phyloP scores from a whole-genome alignment of 2,888 invertebrate genomes.

The Latrodectus elegans region DNA sequence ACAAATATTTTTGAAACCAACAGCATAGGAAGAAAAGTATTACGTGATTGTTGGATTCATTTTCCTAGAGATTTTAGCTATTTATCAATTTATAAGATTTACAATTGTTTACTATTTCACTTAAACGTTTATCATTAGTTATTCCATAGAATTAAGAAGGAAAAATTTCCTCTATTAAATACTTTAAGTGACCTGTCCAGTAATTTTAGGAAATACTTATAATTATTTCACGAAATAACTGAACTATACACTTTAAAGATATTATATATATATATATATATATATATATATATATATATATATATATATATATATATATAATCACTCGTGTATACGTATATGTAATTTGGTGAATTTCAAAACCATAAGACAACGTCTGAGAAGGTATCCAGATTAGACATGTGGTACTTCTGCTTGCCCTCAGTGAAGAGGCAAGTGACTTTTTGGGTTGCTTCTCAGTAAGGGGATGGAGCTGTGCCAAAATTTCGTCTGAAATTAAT shows the following conservation, averaged over 20 bases:
- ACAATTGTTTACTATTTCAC: background rate
- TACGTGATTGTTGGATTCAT: background rate
- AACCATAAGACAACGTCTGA: too few relatives aligned
- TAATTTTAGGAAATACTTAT: background rate
- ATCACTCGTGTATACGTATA: too few relatives aligned
- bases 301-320: too few relatives aligned
- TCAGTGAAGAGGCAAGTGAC: too few relatives aligned
- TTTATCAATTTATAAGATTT: background rate
- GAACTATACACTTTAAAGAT: background rate
- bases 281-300: too few relatives aligned
- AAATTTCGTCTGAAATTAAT: too few relatives aligned
- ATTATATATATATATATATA: background rate
- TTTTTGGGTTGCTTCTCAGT: too few relatives aligned
- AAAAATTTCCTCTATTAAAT: background rate
- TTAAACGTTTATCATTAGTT: background rate
- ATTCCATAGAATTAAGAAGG: background rate
- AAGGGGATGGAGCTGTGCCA: too few relatives aligned
- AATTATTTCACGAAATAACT: background rate
- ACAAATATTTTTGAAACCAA: background rate
- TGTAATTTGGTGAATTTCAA: too few relatives aligned
- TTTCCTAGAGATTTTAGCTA: background rate
- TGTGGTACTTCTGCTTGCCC: too few relatives aligned
- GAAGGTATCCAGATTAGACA: too few relatives aligned
- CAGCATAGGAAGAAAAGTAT: background rate
- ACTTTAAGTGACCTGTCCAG: background rate